A percentile compares a stretch with the other conserved stretches of the same genome.
Conservation (phyloP, 2,113 vertebrate genomes). For the Vireo altiloquus region DNA sequence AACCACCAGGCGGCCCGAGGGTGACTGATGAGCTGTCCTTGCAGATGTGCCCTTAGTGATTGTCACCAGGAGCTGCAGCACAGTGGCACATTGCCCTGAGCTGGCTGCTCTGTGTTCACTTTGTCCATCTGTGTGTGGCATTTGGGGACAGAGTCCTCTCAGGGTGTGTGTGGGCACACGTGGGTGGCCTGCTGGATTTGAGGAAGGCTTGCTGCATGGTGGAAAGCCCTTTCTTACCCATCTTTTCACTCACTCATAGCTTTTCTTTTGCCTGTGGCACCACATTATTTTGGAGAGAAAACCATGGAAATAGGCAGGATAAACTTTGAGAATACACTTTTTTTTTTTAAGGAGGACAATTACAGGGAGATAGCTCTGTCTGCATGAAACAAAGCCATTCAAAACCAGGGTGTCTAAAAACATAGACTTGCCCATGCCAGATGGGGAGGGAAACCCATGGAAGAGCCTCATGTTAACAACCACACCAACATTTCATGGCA, state of each 20-base stretch:
- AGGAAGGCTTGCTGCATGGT: fast-evolving
- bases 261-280: background rate
- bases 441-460: background rate
- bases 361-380: background rate
- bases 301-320: background rate
- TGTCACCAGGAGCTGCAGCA: background rate
- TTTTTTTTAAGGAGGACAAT: background rate
- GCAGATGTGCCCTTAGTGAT: background rate
- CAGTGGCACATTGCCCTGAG: fast-evolving
- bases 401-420: background rate
- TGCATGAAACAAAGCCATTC: background rate
- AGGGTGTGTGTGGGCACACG: fast-evolving
- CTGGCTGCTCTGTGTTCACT: background rate
- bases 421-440: background rate
- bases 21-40: fast-evolving
- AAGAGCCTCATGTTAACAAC: fast-evolving
- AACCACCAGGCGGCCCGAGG: background rate
- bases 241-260: background rate
- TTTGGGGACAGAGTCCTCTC: background rate
- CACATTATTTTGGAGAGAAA: background rate
- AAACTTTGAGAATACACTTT: background rate
- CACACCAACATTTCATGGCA: background rate
- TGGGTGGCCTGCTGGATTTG: background rate
- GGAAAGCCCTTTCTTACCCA: background rate
- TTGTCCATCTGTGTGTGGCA: fast-evolving